Evolutionary conservation across 2,113 vertebrate species (phyloP), one percentile per base, ranked within the genome.

Genomic region (Hirundichthys speculiger): DNA sequence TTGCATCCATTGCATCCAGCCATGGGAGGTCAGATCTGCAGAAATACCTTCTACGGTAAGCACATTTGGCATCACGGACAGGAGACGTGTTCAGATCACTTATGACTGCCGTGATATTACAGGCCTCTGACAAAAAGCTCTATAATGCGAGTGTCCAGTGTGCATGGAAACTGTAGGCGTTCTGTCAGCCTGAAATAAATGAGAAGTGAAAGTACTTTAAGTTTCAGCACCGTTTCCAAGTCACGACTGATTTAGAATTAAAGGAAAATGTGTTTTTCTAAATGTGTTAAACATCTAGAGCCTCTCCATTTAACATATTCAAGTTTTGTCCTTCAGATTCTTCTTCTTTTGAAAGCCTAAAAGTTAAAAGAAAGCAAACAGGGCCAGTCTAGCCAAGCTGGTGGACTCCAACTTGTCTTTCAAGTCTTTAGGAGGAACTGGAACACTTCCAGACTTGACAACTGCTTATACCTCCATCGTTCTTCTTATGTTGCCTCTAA

Each of bases 11-110:
- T 16, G 40, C 81, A 75, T 88, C 73, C 84, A 57, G 86, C 80
- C 75, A 97, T 96, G 96, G 96, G 96, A 84, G 95, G 92, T 89
- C 95, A 95, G 92, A 90, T 95, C 84, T 95, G 94, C 58, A 91
- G 94, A 69, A 92, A 83, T 79, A 90, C 90, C 56, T 84, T 94
- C 68, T 94, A 93, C 83, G 95, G 95, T 96, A 95, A 95, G 94
- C 2, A 20, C 47, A 64, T 16, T 24, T 57, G 49, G 9, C 64
- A 55, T 50, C 58, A 49, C 53, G 4, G 41, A n/a, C 50, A 30
- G 24, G 27, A 38, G 10, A 16, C 13, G n/a, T 11, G 6, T 40
- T 0, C 34, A 27, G 34, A 34, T 25, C 13, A 40, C 39, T 10
- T 8, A 43, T 41, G n/a, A 18, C 66, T 13, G 22, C 15, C 2